These are phyloP conservation scores for Pegoplata infirma DNA, from an alignment of 2,888 invertebrate species.

Conservation along the genomic window DNA sequence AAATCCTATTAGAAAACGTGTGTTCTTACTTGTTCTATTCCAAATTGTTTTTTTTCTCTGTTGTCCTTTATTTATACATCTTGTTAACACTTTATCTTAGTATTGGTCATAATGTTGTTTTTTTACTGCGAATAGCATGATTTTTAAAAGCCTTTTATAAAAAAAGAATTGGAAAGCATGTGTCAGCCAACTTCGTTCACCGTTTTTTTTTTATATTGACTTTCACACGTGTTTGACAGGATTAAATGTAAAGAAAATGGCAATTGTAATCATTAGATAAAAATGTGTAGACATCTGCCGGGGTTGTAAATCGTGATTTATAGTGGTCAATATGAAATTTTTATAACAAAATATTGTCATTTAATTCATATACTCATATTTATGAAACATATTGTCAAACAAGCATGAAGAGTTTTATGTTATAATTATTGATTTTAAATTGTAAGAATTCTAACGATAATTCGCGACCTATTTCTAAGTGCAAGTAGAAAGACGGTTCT, in stretches of 20 bases:
- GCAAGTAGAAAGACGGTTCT: too few relatives aligned
- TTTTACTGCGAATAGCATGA: background rate
- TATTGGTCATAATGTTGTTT: conserved; percentile 52
- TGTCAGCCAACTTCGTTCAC: conserved; percentile 30
- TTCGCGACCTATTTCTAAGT: too few relatives aligned
- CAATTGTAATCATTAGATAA: background rate
- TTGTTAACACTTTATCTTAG: conserved; percentile 61
- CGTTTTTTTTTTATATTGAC: conserved; percentile 37
- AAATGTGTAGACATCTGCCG: conserved; percentile 47
- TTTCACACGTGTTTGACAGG: conserved; percentile 60
- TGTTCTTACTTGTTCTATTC: conserved; percentile 55
- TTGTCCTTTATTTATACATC: conserved; percentile 5
- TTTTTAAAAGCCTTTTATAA: conserved; percentile 29
- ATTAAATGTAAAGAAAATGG: conserved; percentile 33
- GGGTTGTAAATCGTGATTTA: conserved; percentile 57
- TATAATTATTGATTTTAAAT: too few relatives aligned
- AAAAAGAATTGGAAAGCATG: conserved; percentile 44
- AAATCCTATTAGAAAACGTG: conserved; percentile 67
- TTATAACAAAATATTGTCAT: too few relatives aligned
- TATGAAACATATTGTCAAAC: background rate
- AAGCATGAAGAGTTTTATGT: too few relatives aligned
- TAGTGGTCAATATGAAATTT: conserved; percentile 49
- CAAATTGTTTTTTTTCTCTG: conserved; percentile 31
- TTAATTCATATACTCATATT: background rate
- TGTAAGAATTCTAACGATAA: too few relatives aligned